Evolutionary conservation across 2,797 vertebrate genomes (phyloP).

Genomic region (Sarcoramphus papa): DNA sequence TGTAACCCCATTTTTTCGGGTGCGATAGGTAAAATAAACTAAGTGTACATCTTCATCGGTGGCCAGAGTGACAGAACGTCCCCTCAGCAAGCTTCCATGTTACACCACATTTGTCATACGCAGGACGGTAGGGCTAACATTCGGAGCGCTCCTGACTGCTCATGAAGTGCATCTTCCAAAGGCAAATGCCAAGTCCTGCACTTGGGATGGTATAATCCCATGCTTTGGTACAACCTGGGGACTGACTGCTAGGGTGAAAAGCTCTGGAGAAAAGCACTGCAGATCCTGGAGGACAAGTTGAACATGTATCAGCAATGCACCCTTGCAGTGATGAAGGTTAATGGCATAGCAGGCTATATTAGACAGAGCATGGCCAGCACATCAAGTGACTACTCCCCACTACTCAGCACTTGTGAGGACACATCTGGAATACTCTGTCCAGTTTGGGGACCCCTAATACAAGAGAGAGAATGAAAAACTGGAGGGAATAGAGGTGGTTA

Average conservation of each 20-base stretch:
- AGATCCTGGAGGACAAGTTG: not conserved
- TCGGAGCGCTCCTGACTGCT: fast-evolving
- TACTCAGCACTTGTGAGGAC: not conserved
- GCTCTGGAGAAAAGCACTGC: not conserved
- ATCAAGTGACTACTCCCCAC: not conserved
- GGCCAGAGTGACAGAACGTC: not conserved
- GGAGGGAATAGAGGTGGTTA: not conserved
- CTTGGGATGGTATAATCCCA: not conserved
- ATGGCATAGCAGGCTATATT: not conserved
- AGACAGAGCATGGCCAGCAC: not conserved
- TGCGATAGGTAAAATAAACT: not conserved
- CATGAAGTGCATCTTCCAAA: not conserved
- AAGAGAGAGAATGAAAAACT: not conserved
- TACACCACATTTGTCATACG: not conserved
- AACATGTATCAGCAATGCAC: fast-evolving
- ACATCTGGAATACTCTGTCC: not conserved
- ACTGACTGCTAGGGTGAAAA: not conserved
- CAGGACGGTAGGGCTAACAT: not conserved
- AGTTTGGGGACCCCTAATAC: not conserved
- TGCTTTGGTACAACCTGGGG: fast-evolving
- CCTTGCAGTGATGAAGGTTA: not conserved
- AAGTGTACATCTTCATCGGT: not conserved
- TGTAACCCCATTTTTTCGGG: not conserved
- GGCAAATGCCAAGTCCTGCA: not conserved
- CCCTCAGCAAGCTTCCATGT: not conserved